These are phyloP conservation scores for Saturnia pavonia DNA, from an alignment of 2,888 invertebrate species.

Conservation along the genomic window DNA sequence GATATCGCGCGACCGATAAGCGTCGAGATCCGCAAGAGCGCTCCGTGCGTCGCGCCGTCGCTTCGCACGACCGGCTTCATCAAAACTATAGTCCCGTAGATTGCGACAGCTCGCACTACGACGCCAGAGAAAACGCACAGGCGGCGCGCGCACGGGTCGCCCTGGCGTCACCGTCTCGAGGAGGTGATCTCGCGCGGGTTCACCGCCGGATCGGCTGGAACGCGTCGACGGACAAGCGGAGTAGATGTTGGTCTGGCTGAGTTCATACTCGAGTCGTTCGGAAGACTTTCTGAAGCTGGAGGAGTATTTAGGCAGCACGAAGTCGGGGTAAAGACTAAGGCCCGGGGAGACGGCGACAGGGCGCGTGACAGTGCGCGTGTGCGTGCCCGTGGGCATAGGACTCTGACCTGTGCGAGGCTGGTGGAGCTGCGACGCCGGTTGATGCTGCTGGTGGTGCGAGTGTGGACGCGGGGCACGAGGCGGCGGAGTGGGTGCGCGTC, in stretches of 20 bases:
- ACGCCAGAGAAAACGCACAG: slow-evolving; percentile 83
- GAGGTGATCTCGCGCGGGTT: slow-evolving; percentile 41
- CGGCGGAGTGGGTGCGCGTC: slow-evolving; percentile 78
- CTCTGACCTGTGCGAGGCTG: slow-evolving; percentile 77
- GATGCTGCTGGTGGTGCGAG: slow-evolving; percentile 28
- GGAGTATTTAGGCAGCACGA: slow-evolving; percentile 70
- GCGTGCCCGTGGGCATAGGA: slow-evolving; percentile 36
- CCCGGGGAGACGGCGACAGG: slow-evolving; percentile 56
- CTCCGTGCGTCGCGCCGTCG: slow-evolving; percentile 76
- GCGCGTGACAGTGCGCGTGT: slow-evolving; percentile 66
- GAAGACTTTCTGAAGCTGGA: slow-evolving; percentile 70
- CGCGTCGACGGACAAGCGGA: slow-evolving; percentile 72
- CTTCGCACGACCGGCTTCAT: slow-evolving; percentile 86
- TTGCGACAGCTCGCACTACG: slow-evolving; percentile 92
- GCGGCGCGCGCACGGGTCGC: slow-evolving; percentile 32
- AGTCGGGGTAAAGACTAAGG: slow-evolving; percentile 78
- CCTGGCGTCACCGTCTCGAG: neutral
- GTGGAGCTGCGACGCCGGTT: slow-evolving; percentile 38
- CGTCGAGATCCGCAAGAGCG: slow-evolving; percentile 59
- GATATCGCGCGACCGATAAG: slow-evolving; percentile 73
- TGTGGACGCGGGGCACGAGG: slow-evolving; percentile 66
- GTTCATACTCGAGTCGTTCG: slow-evolving; percentile 81
- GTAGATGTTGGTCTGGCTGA: slow-evolving; percentile 81
- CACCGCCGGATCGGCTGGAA: slow-evolving; percentile 61
- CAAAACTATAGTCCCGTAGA: slow-evolving; percentile 89